Base-by-base conservation (phyloP, 2,888 invertebrate species). In the Teleogryllus oceanicus region DNA sequence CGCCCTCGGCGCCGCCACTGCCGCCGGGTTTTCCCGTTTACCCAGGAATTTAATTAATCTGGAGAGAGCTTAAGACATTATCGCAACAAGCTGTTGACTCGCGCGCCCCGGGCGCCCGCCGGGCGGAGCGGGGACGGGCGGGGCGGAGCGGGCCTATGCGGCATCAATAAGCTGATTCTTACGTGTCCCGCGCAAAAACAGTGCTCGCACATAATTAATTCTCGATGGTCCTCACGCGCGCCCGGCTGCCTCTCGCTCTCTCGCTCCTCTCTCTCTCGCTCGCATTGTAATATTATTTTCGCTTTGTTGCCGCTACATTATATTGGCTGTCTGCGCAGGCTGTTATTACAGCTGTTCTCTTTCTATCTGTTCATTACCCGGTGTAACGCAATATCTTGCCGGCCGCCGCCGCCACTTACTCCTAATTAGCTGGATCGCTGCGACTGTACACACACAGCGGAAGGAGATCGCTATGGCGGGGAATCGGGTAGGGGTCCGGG, bases 21-120 rank as follows among this genome's bases (percentile, higher is more conserved):
- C 62, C 62, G 62, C 62, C 62, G 62, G 62, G 62, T 62, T 62
- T 62, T 62, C 62, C 62, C 62, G 62, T 62, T 62, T 62, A 62
- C 62, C 62, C 62, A 62, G 62, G 62, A 62, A 62, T 62, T 62
- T 62, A 62, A 62, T 62, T 62, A 62, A 62, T 62, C 62, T 62
- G 62, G 62, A 62, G 62, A 62, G 62, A 62, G 62, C 62, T 62
- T 62, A 62, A 62, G 62, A 62, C 62, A 62, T 62, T 62, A 62
- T 62, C 62, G 62, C 62, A 62, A 62, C 62, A 62, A 62, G 62
- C 62, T 62, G 62, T 62, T 62, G 62, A 62, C 62, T 62, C 62
- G 62, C 62, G 62, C 62, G 62, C 62, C 16, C 62, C 16, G 4
- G 16, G 16, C 62, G 16, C 13, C 16, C 62, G 13, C 16, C n/a